A percentile compares a stretch with the other conserved stretches of the same genome.
These are phyloP conservation scores for Cepphus grylle DNA, from an alignment of 2,113 vertebrate species.

Conservation along the genomic window DNA sequence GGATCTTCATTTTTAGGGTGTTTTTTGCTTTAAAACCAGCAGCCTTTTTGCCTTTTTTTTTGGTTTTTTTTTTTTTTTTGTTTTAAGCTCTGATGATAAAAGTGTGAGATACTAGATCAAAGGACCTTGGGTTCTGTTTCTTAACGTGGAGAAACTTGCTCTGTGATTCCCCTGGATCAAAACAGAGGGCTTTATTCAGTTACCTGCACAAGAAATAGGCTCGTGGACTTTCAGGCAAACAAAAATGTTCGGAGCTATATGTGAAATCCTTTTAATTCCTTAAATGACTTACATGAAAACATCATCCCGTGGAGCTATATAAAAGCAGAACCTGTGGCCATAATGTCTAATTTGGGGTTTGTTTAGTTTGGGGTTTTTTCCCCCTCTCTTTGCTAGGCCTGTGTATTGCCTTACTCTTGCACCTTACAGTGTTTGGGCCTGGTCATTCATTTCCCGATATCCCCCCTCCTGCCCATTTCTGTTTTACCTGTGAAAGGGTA, in stretches of 20 bases:
- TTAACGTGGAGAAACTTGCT: neutral
- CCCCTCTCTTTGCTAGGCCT: neutral
- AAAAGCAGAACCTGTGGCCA: neutral
- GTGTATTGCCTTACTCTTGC: neutral
- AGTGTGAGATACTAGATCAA: neutral
- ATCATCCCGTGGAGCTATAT: neutral
- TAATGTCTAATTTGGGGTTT: neutral
- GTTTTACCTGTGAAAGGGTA: neutral
- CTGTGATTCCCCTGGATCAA: neutral
- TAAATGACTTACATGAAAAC: neutral
- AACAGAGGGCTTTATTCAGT: neutral
- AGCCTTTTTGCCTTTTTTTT: neutral
- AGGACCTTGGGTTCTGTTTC: neutral
- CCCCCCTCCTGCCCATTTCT: rapidly evolving
- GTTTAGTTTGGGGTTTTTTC: neutral
- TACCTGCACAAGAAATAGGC: neutral
- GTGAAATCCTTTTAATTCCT: neutral
- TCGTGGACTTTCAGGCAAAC: neutral
- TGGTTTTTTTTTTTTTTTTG: too few relatives aligned
- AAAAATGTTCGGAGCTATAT: neutral
- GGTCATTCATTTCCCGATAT: neutral
- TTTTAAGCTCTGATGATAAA: neutral
- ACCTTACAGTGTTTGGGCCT: neutral
- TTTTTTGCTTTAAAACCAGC: neutral
- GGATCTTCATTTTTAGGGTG: neutral